phyloP scores from a whole-genome alignment of 2,797 vertebrate species.

The Morus bassanus region DNA sequence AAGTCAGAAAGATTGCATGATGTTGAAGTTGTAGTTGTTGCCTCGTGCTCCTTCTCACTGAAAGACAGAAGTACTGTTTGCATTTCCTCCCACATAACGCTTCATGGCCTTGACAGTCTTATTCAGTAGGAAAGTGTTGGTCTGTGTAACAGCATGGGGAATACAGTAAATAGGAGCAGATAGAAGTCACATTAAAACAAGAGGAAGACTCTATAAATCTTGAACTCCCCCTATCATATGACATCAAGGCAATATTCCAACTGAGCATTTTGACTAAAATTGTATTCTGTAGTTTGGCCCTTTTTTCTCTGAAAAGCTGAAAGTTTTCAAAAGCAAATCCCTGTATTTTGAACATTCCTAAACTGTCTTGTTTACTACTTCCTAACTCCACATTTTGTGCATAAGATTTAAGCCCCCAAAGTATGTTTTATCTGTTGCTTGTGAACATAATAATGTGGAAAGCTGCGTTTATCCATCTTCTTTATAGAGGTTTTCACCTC shows the following conservation, averaged over 20 bases:
- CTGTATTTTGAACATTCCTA: not conserved
- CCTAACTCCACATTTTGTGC: not conserved
- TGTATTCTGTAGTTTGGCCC: not conserved
- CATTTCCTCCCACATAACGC: not conserved
- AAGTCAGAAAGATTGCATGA: not conserved
- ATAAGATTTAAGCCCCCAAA: not conserved
- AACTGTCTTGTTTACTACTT: not conserved
- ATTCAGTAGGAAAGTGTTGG: not conserved
- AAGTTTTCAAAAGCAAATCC: not conserved
- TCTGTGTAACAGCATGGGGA: not conserved
- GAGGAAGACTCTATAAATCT: not conserved
- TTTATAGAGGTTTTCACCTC: constrained; percentile 20
- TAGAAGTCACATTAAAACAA: not conserved
- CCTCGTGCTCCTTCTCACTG: not conserved
- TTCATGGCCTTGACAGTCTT: not conserved
- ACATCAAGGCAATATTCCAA: not conserved
- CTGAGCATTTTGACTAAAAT: not conserved
- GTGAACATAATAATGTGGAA: not conserved
- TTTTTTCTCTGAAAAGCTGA: not conserved
- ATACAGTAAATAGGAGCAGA: not conserved
- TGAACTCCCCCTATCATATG: not conserved
- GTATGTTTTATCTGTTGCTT: not conserved
- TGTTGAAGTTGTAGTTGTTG: not conserved
- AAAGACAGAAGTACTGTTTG: not conserved
- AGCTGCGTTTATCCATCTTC: constrained; percentile 15